These are phyloP conservation scores for Cryptoprocta ferox DNA, from an alignment of 2,797 vertebrate genomes.

Conservation along the genomic window DNA sequence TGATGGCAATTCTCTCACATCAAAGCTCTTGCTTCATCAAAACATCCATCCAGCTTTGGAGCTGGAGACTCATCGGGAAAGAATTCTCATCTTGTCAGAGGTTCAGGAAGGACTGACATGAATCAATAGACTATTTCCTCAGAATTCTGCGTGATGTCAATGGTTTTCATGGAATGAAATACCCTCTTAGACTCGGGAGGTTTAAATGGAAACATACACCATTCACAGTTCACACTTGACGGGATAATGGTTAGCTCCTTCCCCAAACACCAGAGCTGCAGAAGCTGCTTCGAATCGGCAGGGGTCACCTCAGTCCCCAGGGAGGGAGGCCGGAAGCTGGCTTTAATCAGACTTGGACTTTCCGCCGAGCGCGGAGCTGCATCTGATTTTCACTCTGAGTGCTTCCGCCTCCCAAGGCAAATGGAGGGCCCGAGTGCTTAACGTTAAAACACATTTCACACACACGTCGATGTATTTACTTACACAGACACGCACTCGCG, in stretches of 20 bases:
- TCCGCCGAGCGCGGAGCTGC: neutral
- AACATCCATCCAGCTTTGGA: neutral
- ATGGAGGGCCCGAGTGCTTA: neutral
- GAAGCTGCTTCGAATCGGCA: neutral
- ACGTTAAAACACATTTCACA: neutral
- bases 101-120: neutral
- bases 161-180: neutral
- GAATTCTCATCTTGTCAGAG: neutral
- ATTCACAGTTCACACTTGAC: fast-evolving
- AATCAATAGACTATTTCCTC: neutral
- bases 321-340: neutral
- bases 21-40: neutral
- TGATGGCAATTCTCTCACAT: neutral
- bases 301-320: neutral
- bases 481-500: neutral
- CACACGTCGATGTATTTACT: neutral
- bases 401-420: slow-evolving; percentile 14
- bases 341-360: neutral
- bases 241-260: neutral
- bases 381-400: slow-evolving; percentile 27
- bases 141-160: neutral
- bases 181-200: neutral
- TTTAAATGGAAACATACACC: neutral
- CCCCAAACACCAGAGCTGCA: neutral
- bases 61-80: neutral